Conservation (phyloP, 2,888 invertebrate species). For the Junonia oenone region DNA sequence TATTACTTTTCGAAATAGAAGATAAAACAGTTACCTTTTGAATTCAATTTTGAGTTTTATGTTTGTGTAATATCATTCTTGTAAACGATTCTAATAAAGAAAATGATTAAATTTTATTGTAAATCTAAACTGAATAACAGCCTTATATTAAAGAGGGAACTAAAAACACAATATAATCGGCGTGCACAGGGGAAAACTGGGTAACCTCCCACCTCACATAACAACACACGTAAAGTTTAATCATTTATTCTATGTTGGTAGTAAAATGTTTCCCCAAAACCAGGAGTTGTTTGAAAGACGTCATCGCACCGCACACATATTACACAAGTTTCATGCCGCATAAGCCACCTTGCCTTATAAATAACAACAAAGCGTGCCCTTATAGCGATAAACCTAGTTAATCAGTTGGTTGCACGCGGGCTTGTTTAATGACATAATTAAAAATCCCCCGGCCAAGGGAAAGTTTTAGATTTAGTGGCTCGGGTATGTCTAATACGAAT, state of each 20-base stretch:
- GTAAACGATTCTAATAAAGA: neutral
- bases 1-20: neutral
- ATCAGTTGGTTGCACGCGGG: slow-evolving; percentile 60
- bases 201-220: slow-evolving; percentile 12
- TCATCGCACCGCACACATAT: slow-evolving; percentile 31
- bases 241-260: slow-evolving; percentile 25
- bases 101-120: neutral
- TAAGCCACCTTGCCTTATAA: slow-evolving; percentile 45
- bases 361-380: slow-evolving; percentile 57
- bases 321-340: slow-evolving; percentile 37
- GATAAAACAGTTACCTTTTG: neutral
- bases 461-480: slow-evolving; percentile 51
- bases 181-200: slow-evolving; percentile 4
- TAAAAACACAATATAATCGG: neutral
- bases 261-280: slow-evolving; percentile 28
- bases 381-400: slow-evolving; percentile 57
- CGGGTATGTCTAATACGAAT: slow-evolving; percentile 15
- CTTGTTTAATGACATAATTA: slow-evolving; percentile 68
- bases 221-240: slow-evolving; percentile 20
- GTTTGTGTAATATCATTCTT: neutral
- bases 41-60: neutral
- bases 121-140: neutral
- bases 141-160: neutral
- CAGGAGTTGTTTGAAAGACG: slow-evolving; percentile 26
- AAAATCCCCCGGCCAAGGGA: slow-evolving; percentile 57